Evolutionary conservation across 2,888 invertebrate species (phyloP).

Genomic region (Eilema depressum): DNA sequence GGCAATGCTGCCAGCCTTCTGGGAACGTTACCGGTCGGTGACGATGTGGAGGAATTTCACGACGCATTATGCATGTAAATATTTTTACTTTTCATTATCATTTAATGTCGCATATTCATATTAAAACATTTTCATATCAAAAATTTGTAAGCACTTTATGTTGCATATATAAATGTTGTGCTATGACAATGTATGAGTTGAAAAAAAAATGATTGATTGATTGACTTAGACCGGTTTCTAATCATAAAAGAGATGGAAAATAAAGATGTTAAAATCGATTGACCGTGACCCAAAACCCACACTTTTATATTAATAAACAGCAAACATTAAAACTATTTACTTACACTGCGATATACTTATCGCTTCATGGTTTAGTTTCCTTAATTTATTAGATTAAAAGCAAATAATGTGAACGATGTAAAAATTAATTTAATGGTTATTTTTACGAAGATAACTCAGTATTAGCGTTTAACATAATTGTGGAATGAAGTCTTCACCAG

Average conservation of each 20-base stretch:
- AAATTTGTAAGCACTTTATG: too few species aligned
- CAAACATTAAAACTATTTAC: neutral
- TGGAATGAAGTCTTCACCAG: conserved; percentile 34
- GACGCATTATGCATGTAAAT: too few species aligned
- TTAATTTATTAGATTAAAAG: conserved; percentile 9
- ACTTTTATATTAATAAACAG: neutral
- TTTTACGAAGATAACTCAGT: neutral
- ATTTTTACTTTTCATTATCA: too few species aligned
- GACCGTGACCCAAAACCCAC: neutral
- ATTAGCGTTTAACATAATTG: neutral
- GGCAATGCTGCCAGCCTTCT: too few species aligned
- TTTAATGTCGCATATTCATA: too few species aligned
- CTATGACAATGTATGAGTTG: too few species aligned
- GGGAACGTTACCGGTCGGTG: too few species aligned
- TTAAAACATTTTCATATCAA: too few species aligned
- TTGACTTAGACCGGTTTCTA: too few species aligned
- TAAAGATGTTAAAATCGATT: neutral
- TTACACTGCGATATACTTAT: neutral
- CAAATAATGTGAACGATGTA: neutral
- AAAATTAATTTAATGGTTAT: neutral
- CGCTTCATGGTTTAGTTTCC: neutral
- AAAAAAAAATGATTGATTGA: too few species aligned
- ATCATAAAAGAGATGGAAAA: neutral
- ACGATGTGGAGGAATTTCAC: too few species aligned
- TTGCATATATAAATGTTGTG: too few species aligned